A percentile compares a stretch with the other conserved stretches of the same genome.
phyloP scores from a whole-genome alignment of 2,797 vertebrate genomes.

The Notolabrus celidotus region DNA sequence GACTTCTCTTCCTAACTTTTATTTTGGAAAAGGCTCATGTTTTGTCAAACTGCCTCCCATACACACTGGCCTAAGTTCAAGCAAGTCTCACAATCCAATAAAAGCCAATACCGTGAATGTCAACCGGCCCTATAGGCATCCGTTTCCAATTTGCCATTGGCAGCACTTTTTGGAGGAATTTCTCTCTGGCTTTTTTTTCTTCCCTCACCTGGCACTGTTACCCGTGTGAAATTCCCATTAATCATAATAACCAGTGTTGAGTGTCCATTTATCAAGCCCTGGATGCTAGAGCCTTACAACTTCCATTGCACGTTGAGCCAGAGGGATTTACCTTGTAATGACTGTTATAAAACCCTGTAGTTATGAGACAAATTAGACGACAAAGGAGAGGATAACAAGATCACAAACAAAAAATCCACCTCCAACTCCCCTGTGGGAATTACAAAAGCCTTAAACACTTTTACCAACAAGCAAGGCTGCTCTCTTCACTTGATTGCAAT shows the following conservation, averaged over 20 bases:
- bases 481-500: slow-evolving; percentile 45
- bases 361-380: slow-evolving; percentile 74
- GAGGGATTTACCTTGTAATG: slow-evolving; percentile 72
- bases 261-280: slow-evolving; percentile 83
- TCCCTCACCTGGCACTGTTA: slow-evolving; percentile 69
- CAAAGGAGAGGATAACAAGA: slow-evolving; percentile 52
- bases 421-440: slow-evolving; percentile 3
- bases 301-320: slow-evolving; percentile 58
- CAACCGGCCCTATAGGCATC: slow-evolving; percentile 65
- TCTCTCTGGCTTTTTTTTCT: slow-evolving; percentile 39
- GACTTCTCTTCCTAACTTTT: slow-evolving; percentile 47
- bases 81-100: slow-evolving; percentile 62
- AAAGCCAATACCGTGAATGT: slow-evolving; percentile 69
- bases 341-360: slow-evolving; percentile 64
- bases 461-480: slow-evolving; percentile 21
- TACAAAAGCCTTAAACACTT: slow-evolving; percentile 25
- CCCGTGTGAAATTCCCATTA: slow-evolving; percentile 82
- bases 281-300: slow-evolving; percentile 57
- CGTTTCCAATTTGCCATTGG: slow-evolving; percentile 76
- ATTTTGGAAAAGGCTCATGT: slow-evolving; percentile 40
- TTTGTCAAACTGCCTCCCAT: slow-evolving; percentile 19
- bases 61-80: slow-evolving; percentile 45
- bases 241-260: slow-evolving; percentile 86
- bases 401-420: slow-evolving; percentile 16
- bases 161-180: slow-evolving; percentile 71